These are phyloP conservation scores for Gorsachius goisagi DNA, from an alignment of 2,113 vertebrate species.

Conservation along the genomic window DNA sequence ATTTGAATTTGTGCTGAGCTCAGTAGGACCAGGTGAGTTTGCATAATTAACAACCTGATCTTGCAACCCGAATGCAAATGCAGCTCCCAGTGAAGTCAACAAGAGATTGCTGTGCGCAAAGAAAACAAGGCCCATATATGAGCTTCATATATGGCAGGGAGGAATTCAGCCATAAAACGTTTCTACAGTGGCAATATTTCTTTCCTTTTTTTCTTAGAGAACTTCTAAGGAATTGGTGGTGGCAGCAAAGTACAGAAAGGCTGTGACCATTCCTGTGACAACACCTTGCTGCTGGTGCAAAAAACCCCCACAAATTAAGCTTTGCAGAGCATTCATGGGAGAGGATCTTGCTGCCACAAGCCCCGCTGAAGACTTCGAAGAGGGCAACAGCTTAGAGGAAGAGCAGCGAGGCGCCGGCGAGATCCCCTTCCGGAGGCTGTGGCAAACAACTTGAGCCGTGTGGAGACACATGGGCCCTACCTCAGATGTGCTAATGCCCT, in stretches of 20 bases:
- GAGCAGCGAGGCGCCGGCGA: neutral
- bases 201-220: neutral
- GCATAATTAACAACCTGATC: conserved; percentile 13
- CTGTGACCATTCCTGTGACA: neutral
- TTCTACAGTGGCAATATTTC: neutral
- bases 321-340: neutral
- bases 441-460: neutral
- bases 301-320: neutral
- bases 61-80: neutral
- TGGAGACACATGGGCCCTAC: neutral
- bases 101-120: neutral
- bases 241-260: neutral
- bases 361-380: rapidly evolving
- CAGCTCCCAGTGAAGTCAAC: neutral
- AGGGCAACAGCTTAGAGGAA: neutral
- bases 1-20: conserved; percentile 31
- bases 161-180: neutral
- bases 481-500: conserved; percentile 36
- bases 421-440: neutral
- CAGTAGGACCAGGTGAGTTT: conserved; percentile 19
- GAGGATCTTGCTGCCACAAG: neutral
- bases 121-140: neutral
- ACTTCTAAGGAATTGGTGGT: neutral
- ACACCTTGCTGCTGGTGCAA: neutral
- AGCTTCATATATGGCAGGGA: neutral